Evolutionary conservation across 2,113 vertebrate genomes (phyloP).

Genomic region (Empidonax traillii): DNA sequence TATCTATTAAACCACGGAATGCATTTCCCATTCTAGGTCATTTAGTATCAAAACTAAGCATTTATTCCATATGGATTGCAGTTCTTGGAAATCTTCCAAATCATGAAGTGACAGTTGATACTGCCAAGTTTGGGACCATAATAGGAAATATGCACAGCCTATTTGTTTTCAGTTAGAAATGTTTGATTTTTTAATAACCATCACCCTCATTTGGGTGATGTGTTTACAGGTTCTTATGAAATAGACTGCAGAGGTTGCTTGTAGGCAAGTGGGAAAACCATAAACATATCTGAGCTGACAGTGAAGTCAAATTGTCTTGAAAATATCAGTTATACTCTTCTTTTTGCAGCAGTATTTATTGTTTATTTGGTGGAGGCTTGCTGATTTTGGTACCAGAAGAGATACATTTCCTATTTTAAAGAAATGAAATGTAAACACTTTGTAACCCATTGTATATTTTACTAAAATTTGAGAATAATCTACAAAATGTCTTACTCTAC

Average conservation of each 20-base stretch:
- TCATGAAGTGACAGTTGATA: background rate
- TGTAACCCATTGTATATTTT: background rate
- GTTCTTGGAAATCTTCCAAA: background rate
- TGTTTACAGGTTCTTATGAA: background rate
- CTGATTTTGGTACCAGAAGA: background rate
- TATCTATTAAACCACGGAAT: background rate
- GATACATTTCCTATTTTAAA: background rate
- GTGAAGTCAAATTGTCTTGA: background rate
- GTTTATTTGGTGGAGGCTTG: background rate
- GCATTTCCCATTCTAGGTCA: background rate
- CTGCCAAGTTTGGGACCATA: background rate
- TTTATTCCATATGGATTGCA: background rate
- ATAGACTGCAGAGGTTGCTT: background rate
- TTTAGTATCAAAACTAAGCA: background rate
- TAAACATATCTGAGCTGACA: background rate
- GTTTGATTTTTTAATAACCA: background rate
- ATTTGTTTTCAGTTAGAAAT: background rate
- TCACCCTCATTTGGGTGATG: background rate
- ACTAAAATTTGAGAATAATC: background rate
- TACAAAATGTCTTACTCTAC: background rate
- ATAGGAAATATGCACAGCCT: background rate
- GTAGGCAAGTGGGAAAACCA: background rate
- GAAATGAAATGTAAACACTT: background rate
- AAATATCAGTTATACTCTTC: background rate
- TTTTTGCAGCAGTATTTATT: background rate